Evolutionary conservation across 2,113 vertebrate species (phyloP).

Genomic region (Arvicanthis niloticus): DNA sequence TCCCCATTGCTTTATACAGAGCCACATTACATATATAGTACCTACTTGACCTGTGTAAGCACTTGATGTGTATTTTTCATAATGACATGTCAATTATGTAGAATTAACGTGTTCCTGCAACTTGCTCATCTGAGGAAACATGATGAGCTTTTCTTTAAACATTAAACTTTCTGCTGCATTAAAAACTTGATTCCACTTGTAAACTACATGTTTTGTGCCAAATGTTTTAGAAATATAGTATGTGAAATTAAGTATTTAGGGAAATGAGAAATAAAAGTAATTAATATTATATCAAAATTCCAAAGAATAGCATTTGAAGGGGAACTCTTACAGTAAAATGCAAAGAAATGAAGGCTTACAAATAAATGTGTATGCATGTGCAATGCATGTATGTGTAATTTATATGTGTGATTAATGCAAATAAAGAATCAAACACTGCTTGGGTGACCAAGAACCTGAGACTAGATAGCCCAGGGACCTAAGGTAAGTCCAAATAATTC

Average conservation of each 20-base stretch:
- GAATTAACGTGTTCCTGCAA: slow-evolving; percentile 17
- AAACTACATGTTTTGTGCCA: slow-evolving; percentile 1
- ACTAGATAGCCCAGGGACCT: background rate
- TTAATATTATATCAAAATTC: background rate
- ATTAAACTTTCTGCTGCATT: background rate
- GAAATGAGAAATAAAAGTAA: slow-evolving; percentile 43
- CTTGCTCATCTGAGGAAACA: slow-evolving; percentile 44
- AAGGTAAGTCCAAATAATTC: background rate
- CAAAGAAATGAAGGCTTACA: slow-evolving; percentile 11
- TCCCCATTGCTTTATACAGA: slow-evolving; percentile 1
- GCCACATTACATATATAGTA: background rate
- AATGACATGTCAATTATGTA: slow-evolving; percentile 27
- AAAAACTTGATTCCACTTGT: background rate
- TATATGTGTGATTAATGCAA: background rate
- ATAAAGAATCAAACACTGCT: background rate
- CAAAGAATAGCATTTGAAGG: slow-evolving; percentile 41
- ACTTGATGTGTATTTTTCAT: slow-evolving; percentile 40
- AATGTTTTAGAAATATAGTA: slow-evolving; percentile 46
- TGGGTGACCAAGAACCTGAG: background rate
- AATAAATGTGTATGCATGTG: background rate
- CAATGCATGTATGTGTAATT: background rate
- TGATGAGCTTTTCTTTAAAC: slow-evolving; percentile 49
- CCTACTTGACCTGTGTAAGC: background rate
- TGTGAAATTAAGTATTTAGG: slow-evolving; percentile 10
- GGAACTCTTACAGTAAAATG: slow-evolving; percentile 38